A percentile compares a stretch with the other conserved stretches of the same genome.
phyloP scores from a whole-genome alignment of 2,888 invertebrate species.

The Deroplatys truncata region DNA sequence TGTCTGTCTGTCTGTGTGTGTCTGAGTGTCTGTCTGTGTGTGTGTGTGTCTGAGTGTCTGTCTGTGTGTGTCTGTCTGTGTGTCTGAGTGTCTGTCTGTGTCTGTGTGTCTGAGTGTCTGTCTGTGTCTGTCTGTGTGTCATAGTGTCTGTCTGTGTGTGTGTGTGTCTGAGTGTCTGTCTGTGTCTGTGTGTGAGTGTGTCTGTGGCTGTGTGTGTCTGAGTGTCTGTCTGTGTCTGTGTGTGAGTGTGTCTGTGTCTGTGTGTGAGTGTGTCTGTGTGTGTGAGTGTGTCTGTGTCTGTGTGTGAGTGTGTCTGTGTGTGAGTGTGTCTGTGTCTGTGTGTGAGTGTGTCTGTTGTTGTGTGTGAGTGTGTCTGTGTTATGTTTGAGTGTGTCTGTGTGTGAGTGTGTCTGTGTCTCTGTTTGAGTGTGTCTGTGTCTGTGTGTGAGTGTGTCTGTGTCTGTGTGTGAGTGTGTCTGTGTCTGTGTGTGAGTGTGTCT shows the following conservation, averaged over 20 bases:
- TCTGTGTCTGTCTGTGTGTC: no score
- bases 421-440: no score
- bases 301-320: not conserved
- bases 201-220: no score
- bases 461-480: no score
- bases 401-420: no score
- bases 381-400: no score
- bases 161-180: not conserved
- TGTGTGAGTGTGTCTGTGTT: no score
- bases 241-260: not conserved
- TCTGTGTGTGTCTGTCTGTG: not conserved
- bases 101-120: conserved; percentile 3
- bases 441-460: no score
- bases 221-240: not conserved
- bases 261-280: not conserved
- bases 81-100: not conserved
- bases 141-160: no score
- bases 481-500: no score
- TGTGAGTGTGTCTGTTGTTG: no score
- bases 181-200: not conserved
- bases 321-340: not conserved
- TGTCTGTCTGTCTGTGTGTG: not conserved
- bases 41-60: not conserved
- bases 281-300: not conserved
- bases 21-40: not conserved